Evolutionary conservation across 2,797 vertebrate genomes (phyloP).

Genomic region (Sebastes hopkinsi): DNA sequence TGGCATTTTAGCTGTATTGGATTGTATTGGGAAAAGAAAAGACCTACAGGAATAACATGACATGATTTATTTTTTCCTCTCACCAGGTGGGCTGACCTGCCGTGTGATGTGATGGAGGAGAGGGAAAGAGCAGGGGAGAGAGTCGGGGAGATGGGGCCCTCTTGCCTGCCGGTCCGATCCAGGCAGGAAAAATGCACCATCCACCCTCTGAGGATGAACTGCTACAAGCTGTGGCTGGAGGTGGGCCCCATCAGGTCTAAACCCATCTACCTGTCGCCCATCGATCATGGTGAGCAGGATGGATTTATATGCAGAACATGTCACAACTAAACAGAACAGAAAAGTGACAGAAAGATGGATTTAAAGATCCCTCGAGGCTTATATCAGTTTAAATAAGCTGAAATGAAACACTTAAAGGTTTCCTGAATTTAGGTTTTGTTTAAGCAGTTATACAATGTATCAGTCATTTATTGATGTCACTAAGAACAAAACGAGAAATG

Average conservation of each 20-base stretch:
- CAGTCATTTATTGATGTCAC: not conserved
- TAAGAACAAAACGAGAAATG: not conserved
- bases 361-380: not conserved
- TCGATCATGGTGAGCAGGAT: conserved; percentile 86
- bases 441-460: not conserved
- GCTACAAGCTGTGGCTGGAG: conserved; percentile 93
- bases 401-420: not conserved
- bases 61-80: not conserved
- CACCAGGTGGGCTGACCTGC: conserved; percentile 81
- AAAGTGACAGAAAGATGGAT: not conserved
- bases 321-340: not conserved
- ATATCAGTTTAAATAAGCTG: not conserved
- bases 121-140: conserved; percentile 47
- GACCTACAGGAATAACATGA: not conserved
- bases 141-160: conserved; percentile 60
- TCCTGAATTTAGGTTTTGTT: not conserved
- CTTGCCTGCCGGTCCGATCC: conserved; percentile 64
- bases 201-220: conserved; percentile 86
- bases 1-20: not conserved
- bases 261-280: conserved; percentile 86
- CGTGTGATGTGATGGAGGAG: conserved; percentile 82
- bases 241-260: conserved; percentile 85
- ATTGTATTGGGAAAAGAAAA: not conserved
- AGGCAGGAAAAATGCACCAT: conserved; percentile 82
- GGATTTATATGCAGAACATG: not conserved